A percentile compares a stretch with the other conserved stretches of the same genome.
Evolutionary conservation across 2,888 invertebrate species (phyloP).

Genomic region (Lapara coniferarum): DNA sequence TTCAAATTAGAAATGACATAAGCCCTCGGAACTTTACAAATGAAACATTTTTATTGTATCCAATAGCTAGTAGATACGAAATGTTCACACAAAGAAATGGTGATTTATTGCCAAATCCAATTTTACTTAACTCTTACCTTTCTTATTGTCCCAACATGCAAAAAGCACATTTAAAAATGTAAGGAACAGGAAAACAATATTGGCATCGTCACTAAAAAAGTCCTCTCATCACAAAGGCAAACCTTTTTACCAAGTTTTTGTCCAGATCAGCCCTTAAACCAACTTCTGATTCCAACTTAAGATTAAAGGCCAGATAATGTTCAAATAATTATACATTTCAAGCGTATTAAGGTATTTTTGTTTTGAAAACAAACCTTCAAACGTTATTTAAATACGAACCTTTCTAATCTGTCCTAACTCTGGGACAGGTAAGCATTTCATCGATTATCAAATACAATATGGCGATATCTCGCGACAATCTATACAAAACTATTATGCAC

Average conservation of each 20-base stretch:
- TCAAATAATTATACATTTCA: constrained; percentile 24
- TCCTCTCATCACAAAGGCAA: constrained; percentile 9
- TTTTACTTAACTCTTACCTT: background rate
- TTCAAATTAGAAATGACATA: too few relatives aligned
- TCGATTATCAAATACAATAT: constrained; percentile 80
- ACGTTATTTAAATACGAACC: constrained; percentile 11
- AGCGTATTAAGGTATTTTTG: constrained; percentile 23
- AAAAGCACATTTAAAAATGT: background rate
- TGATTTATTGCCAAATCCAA: background rate
- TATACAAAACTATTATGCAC: constrained; percentile 28
- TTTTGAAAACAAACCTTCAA: constrained; percentile 21
- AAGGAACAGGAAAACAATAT: background rate
- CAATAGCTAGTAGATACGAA: too few relatives aligned
- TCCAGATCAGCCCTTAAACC: constrained; percentile 16
- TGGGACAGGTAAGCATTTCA: constrained; percentile 46
- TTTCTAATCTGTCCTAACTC: constrained; percentile 46
- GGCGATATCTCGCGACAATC: constrained; percentile 70
- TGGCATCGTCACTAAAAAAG: background rate
- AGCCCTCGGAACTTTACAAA: too few relatives aligned
- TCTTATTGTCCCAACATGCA: background rate
- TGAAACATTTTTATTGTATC: too few relatives aligned
- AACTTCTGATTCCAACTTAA: constrained; percentile 8
- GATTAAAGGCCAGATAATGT: constrained; percentile 19
- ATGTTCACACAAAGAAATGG: too few relatives aligned
- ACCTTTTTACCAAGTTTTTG: constrained; percentile 7